Evolutionary conservation across 2,113 vertebrate genomes (phyloP).

Genomic region (Takifugu bimaculatus): DNA sequence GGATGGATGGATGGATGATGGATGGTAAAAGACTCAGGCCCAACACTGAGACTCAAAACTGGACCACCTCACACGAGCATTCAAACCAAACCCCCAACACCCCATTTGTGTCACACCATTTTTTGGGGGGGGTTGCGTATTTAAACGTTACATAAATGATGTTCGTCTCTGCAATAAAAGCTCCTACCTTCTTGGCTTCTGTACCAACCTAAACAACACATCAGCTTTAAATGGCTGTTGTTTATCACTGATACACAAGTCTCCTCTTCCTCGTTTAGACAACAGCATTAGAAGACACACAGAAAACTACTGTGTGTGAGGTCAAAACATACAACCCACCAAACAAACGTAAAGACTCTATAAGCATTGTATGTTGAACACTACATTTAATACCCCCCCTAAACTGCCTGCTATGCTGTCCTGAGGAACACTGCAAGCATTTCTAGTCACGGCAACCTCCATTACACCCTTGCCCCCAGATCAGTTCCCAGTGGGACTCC

Average conservation of each 20-base stretch:
- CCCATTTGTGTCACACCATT: no score
- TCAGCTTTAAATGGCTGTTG: conserved; percentile 13
- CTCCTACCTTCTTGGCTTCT: background rate
- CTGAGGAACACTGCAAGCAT: background rate
- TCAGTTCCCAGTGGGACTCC: background rate
- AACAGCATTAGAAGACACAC: no score
- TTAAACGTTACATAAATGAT: conserved; percentile 16
- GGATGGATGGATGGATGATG: no score
- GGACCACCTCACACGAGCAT: background rate
- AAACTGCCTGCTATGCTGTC: background rate
- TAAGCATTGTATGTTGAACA: no score
- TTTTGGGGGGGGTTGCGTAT: no score
- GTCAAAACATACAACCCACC: no score
- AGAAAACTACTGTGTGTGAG: no score
- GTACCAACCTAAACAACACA: background rate
- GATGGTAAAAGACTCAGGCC: no score
- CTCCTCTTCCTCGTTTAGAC: no score
- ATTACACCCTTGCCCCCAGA: background rate
- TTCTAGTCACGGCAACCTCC: background rate
- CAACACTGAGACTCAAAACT: no score
- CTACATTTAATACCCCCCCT: background rate
- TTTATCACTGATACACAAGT: no score
- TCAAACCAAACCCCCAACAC: background rate
- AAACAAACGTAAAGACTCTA: no score
- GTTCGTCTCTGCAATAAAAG: background rate